Percentiles rank a stretch among this genome's conserved stretches.
These are phyloP conservation scores for Onchidella celtica DNA, from an alignment of 2,888 invertebrate genomes.

Conservation along the genomic window DNA sequence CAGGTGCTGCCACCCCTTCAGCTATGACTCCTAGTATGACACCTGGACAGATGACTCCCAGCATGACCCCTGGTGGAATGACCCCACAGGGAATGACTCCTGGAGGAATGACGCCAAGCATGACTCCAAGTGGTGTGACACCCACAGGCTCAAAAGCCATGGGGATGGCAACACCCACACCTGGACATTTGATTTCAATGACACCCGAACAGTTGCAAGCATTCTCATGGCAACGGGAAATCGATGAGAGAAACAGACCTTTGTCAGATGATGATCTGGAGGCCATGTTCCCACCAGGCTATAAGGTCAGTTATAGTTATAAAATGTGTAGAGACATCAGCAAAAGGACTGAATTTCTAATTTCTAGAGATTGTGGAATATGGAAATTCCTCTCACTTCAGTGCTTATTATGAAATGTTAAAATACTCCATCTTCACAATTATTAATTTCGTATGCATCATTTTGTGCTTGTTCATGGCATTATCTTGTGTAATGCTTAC, in stretches of 20 bases:
- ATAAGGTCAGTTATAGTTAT: slow-evolving; percentile 89
- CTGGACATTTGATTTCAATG: slow-evolving; percentile 97
- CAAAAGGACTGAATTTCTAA: no score
- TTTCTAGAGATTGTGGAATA: no score
- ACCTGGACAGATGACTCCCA: slow-evolving; percentile 82
- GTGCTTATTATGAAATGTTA: no score
- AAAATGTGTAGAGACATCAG: no score
- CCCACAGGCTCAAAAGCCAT: slow-evolving; percentile 91
- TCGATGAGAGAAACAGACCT: slow-evolving; percentile 98
- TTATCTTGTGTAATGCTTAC: no score
- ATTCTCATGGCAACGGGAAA: slow-evolving; percentile 98
- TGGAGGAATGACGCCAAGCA: slow-evolving; percentile 78
- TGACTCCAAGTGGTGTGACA: slow-evolving; percentile 80
- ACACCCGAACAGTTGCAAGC: slow-evolving; percentile 99
- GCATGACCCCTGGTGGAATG: slow-evolving; percentile 69
- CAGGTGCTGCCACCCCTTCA: slow-evolving; percentile 83
- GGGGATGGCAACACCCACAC: slow-evolving; percentile 99
- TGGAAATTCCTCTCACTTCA: no score
- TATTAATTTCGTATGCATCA: no score
- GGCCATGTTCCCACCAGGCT: slow-evolving; percentile 98
- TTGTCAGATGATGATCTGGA: slow-evolving; percentile 98
- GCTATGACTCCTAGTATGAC: slow-evolving; percentile 80
- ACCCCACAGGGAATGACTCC: slow-evolving; percentile 75
- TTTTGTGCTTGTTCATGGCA: no score
- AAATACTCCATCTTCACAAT: no score